Percentiles rank a stretch among this genome's conserved stretches.
These are phyloP conservation scores for Oscheius sp. DNA, from an alignment of 2,888 invertebrate species.

Conservation along the genomic window DNA sequence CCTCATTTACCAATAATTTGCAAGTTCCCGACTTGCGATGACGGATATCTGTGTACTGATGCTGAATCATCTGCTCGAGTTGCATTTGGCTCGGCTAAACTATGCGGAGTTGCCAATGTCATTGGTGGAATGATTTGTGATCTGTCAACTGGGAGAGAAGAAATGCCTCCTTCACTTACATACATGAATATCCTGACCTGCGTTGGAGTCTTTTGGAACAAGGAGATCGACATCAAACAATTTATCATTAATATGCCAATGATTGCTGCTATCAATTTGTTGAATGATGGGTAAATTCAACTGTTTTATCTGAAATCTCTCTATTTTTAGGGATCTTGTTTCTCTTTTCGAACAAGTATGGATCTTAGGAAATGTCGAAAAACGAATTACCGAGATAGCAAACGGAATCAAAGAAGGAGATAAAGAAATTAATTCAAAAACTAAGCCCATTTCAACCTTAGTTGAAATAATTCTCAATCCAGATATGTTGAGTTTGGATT, in stretches of 20 bases:
- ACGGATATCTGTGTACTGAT: constrained; percentile 63
- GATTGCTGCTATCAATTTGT: constrained; percentile 63
- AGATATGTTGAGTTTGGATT: constrained; percentile 76
- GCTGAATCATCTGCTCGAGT: constrained; percentile 64
- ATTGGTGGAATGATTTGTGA: constrained; percentile 64
- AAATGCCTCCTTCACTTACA: constrained; percentile 63
- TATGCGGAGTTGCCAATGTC: constrained; percentile 48
- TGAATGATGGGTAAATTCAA: constrained; percentile 53
- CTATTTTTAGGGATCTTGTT: constrained; percentile 56
- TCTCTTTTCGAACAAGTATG: constrained; percentile 62
- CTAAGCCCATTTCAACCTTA: constrained; percentile 61
- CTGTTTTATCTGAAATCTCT: not conserved
- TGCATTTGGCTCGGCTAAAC: constrained; percentile 56
- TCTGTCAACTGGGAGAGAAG: constrained; percentile 65
- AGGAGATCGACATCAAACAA: constrained; percentile 50
- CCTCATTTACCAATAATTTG: constrained; percentile 57
- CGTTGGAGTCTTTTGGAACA: constrained; percentile 62
- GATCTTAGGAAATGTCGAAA: constrained; percentile 63
- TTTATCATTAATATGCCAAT: constrained; percentile 59
- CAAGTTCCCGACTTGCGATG: constrained; percentile 60
- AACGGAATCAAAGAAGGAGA: constrained; percentile 35
- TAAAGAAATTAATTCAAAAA: constrained; percentile 26
- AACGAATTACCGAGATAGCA: constrained; percentile 59
- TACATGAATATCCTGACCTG: constrained; percentile 60
- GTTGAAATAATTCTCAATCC: constrained; percentile 76